phyloP scores from a whole-genome alignment of 2,888 invertebrate genomes.

The Drosophila fungiperda region DNA sequence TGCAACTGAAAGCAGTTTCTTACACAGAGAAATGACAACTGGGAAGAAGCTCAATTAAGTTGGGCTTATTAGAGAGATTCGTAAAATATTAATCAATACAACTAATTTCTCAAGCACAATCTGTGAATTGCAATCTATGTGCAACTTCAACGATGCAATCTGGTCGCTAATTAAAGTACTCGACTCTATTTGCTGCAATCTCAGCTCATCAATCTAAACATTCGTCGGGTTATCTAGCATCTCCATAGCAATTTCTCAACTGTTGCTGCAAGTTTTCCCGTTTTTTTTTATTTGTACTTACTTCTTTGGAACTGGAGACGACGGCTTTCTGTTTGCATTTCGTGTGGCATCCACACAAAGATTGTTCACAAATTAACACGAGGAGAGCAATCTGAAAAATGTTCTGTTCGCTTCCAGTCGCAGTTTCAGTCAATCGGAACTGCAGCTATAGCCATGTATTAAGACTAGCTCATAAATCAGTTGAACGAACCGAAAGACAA shows the following conservation, averaged over 20 bases:
- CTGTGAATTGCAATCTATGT: conserved; percentile 30
- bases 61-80: conserved; percentile 24
- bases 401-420: conserved; percentile 13
- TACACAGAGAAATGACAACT: background rate
- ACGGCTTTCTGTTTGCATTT: conserved; percentile 54
- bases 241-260: conserved; percentile 34
- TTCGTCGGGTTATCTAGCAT: conserved; percentile 42
- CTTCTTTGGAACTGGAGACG: conserved; percentile 16
- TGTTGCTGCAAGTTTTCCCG: conserved; percentile 4
- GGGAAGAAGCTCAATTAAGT: background rate
- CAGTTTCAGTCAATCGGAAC: conserved; percentile 60
- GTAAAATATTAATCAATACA: conserved; percentile 37
- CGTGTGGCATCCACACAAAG: conserved; percentile 61
- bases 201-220: conserved; percentile 50
- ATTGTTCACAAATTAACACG: conserved; percentile 80
- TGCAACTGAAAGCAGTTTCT: background rate
- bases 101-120: conserved; percentile 36
- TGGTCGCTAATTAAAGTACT: conserved; percentile 47
- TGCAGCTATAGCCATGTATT: conserved; percentile 36
- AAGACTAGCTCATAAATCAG: conserved; percentile 68
- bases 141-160: conserved; percentile 16
- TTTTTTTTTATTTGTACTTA: conserved; percentile 1
- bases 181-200: conserved; percentile 30
- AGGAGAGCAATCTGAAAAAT: conserved; percentile 27
- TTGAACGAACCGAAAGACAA: conserved; percentile 57